Percentiles rank a stretch among this genome's conserved stretches.
phyloP scores from a whole-genome alignment of 2,888 invertebrate genomes.

The Biston stratarius region DNA sequence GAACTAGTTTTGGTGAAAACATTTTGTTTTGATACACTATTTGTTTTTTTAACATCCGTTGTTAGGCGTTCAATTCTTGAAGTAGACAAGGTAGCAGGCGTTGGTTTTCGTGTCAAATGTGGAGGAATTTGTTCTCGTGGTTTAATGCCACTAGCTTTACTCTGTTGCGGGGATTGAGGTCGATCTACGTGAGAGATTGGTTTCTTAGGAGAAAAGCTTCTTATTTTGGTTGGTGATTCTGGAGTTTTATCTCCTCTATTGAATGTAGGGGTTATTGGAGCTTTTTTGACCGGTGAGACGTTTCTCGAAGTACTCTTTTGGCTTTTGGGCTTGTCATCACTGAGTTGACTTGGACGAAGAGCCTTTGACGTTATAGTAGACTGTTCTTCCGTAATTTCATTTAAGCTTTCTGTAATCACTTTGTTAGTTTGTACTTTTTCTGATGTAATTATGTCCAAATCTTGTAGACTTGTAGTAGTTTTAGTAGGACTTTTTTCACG shows the following conservation, averaged over 20 bases:
- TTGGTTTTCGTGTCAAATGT: constrained; percentile 63
- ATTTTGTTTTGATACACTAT: constrained; percentile 63
- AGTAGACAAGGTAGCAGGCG: constrained; percentile 59
- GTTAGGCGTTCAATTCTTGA: constrained; percentile 65
- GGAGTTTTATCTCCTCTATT: constrained; percentile 55
- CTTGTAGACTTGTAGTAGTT: constrained; percentile 62
- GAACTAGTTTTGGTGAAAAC: constrained; percentile 58
- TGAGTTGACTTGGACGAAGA: constrained; percentile 44
- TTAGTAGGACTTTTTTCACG: constrained; percentile 65
- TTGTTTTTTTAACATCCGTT: constrained; percentile 65
- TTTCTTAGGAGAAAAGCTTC: constrained; percentile 77
- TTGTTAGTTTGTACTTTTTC: constrained; percentile 43
- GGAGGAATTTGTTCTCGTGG: constrained; percentile 65
- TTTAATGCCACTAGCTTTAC: constrained; percentile 66
- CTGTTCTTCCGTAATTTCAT: constrained; percentile 47
- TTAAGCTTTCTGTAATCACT: constrained; percentile 39
- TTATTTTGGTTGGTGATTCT: constrained; percentile 62
- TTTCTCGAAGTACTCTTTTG: constrained; percentile 66
- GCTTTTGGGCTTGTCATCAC: constrained; percentile 56
- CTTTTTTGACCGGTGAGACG: constrained; percentile 71
- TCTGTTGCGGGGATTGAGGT: constrained; percentile 72
- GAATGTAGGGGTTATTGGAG: constrained; percentile 47
- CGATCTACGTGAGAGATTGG: constrained; percentile 60
- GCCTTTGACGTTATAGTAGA: constrained; percentile 42
- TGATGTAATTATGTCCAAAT: constrained; percentile 58